Percentiles rank a stretch among this genome's conserved stretches.
phyloP scores from a whole-genome alignment of 2,888 invertebrate genomes.

The Platerodrilus igneus region DNA sequence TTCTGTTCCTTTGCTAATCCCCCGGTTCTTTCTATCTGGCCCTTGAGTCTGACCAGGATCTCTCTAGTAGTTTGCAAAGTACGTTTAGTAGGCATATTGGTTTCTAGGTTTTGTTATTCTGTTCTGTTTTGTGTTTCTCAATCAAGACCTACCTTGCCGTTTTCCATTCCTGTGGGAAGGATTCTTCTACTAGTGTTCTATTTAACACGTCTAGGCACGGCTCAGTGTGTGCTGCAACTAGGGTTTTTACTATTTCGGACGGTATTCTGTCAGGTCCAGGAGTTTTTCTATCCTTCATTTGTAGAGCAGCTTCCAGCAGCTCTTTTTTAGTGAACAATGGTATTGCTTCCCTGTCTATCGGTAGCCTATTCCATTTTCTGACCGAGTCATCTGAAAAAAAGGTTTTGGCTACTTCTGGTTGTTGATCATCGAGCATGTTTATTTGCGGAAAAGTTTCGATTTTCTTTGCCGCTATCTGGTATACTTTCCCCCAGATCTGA shows the following conservation, averaged over 20 bases:
- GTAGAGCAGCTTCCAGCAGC: conserved; percentile 2
- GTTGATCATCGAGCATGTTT: no score
- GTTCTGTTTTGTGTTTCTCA: no score
- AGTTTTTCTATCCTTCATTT: conserved; percentile 9
- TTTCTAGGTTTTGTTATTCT: not conserved
- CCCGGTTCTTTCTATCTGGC: not conserved
- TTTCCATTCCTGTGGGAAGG: not conserved
- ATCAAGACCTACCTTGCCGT: not conserved
- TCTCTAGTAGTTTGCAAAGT: not conserved
- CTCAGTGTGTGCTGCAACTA: not conserved
- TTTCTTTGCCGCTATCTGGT: no score
- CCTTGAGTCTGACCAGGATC: not conserved
- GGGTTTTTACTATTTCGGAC: conserved; percentile 4
- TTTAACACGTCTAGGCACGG: no score
- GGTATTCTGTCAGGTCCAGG: conserved; percentile 9
- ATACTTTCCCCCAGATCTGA: no score
- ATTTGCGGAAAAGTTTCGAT: no score
- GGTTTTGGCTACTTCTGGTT: no score
- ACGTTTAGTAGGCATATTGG: conserved; percentile 1
- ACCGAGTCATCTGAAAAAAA: no score
- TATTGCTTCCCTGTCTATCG: not conserved
- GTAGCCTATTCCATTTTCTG: no score
- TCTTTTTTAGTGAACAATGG: conserved; percentile 4
- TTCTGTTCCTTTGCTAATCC: not conserved
- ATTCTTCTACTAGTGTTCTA: no score